These are phyloP conservation scores for Pagetopsis macropterus DNA, from an alignment of 2,797 vertebrate genomes.

Conservation along the genomic window DNA sequence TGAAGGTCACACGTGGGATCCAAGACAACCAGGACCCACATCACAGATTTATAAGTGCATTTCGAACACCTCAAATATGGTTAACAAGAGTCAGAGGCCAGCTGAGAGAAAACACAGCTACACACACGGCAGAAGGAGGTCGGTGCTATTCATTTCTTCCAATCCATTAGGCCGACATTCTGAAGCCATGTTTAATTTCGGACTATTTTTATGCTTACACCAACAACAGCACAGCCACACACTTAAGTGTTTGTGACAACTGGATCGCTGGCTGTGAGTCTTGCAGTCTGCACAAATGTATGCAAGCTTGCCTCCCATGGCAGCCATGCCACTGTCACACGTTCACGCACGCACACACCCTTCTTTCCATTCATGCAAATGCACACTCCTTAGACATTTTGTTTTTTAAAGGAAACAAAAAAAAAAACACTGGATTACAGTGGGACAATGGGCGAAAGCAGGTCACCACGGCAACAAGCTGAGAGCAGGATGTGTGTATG, in stretches of 20 bases:
- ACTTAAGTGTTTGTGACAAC: conserved; percentile 62
- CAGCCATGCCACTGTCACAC: conserved; percentile 54
- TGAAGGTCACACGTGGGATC: conserved; percentile 33
- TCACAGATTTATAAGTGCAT: conserved; percentile 42
- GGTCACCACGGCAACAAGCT: conserved; percentile 83
- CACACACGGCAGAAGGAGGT: conserved; percentile 65
- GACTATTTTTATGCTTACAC: conserved; percentile 36
- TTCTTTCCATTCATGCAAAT: conserved; percentile 75
- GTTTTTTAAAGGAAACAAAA: conserved; percentile 47
- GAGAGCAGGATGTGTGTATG: conserved; percentile 67
- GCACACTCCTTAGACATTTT: conserved; percentile 53
- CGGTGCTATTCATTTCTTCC: conserved; percentile 72
- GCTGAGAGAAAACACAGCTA: conserved; percentile 50
- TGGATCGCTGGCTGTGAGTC: conserved; percentile 53
- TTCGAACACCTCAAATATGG: conserved; percentile 60
- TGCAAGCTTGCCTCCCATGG: conserved; percentile 56
- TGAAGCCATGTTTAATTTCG: conserved; percentile 66
- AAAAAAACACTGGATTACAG: conserved; percentile 70
- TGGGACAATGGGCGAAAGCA: conserved; percentile 77
- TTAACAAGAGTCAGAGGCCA: conserved; percentile 63
- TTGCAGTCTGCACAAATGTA: conserved; percentile 58
- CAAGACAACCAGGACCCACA: conserved; percentile 3
- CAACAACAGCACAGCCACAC: conserved; percentile 46
- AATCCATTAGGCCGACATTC: conserved; percentile 68
- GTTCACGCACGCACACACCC: conserved; percentile 35